phyloP scores from a whole-genome alignment of 2,113 vertebrate species.

The Turdus rufiventris region DNA sequence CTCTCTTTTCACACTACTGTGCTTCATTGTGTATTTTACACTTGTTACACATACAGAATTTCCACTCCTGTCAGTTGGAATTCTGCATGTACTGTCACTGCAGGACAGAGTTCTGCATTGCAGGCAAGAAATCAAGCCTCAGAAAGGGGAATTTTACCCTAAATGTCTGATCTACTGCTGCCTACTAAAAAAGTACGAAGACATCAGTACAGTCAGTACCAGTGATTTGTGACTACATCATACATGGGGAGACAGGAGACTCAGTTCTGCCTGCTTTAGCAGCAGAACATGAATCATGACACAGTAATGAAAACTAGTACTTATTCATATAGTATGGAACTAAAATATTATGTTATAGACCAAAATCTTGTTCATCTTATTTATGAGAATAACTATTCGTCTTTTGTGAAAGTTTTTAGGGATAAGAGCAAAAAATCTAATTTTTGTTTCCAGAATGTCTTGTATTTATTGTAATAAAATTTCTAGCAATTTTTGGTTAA shows the following conservation, averaged over 20 bases:
- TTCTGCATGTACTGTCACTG: conserved; percentile 46
- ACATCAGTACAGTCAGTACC: background rate
- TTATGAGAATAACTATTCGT: background rate
- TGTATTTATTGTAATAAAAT: background rate
- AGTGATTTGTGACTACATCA: background rate
- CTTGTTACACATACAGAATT: background rate
- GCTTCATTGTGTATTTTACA: background rate
- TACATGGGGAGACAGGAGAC: background rate
- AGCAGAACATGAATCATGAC: background rate
- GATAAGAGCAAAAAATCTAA: background rate
- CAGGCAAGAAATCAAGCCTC: background rate
- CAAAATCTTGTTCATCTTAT: background rate
- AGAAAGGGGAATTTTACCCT: background rate
- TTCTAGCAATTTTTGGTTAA: background rate
- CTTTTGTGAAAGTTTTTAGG: background rate
- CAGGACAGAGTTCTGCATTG: conserved; percentile 51
- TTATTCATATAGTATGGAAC: background rate
- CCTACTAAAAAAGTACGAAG: background rate
- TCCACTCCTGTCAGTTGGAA: background rate
- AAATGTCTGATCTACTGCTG: background rate
- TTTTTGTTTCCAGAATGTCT: background rate
- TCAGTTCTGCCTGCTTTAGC: background rate
- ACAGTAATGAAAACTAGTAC: background rate
- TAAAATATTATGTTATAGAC: background rate
- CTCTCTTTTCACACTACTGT: background rate